Base-by-base conservation (phyloP, 2,113 vertebrate species). In the Hyperopisus bebe region DNA sequence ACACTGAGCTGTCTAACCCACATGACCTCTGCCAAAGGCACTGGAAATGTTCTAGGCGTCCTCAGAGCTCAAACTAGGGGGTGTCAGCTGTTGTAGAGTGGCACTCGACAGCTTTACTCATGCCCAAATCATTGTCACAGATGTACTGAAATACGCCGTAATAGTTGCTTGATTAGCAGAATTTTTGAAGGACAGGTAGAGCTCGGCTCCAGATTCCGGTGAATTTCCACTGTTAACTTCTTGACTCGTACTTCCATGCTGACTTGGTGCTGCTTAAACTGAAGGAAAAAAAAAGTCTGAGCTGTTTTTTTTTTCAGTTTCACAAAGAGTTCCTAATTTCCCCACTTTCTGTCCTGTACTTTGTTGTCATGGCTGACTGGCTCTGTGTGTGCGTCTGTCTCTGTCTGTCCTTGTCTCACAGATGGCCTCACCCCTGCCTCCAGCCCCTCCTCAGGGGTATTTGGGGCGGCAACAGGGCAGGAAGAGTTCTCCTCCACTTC, bases 371-470 rank as follows among this genome's bases (percentile, higher is more conserved):
- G 88, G 88, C 90, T 91, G 89, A 89, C 35, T 91, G 50, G 88
- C 31, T 50, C 4, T 87, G 66, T 87, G 42, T 86, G 82, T 53
- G 66, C 39, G 74, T 86, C 35, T 42, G 27, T 87, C 47, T 70
- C 21, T 82, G 11, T 50, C n/a, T 91, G 13, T 88, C 50, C 5
- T 5, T 48, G 3, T 84, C n/a, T 82, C 85, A 1, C n/a, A 99
- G 98, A 99, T 91, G 96, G 97, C 3, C 94, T 98, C 90, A 98
- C 98, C 70, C 98, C 98, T 8, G 98, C 97, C 48, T 98, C 98
- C 44, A 99, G 98, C 90, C 98, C 98, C 8, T 97, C 96, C 0
- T 97, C 97, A 0, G 95, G 94, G 91, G 96, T 92, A 62, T 96
- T 92, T 55, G 93, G 91, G 31, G 31, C 94, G 89, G 92, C 94